Conservation (phyloP, 2,888 invertebrate species). For the Agelastica alni region DNA sequence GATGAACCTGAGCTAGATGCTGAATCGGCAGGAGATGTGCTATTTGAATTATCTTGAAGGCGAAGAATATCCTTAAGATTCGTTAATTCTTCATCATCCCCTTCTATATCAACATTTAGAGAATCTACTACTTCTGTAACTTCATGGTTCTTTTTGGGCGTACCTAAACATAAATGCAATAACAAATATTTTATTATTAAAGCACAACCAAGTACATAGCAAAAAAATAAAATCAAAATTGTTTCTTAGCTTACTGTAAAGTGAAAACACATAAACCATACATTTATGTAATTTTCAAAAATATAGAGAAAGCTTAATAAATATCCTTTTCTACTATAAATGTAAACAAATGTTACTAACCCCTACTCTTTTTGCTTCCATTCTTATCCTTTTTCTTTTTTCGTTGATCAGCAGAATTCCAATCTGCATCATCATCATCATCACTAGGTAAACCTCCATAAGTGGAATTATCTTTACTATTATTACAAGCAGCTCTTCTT, state of each 20-base stretch:
- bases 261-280: too few species aligned
- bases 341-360: conserved; percentile 34
- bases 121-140: conserved; percentile 42
- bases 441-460: conserved; percentile 56
- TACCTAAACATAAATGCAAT: too few species aligned
- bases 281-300: neutral
- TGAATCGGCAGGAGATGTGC: conserved; percentile 51
- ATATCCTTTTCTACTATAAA: neutral
- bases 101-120: conserved; percentile 51
- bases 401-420: conserved; percentile 73
- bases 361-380: conserved; percentile 53
- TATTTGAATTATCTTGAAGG: conserved; percentile 51
- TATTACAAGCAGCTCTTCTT: conserved; percentile 77
- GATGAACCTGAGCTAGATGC: conserved; percentile 48
- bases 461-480: conserved; percentile 55
- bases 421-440: conserved; percentile 87
- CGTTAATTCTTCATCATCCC: conserved; percentile 51
- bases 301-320: neutral
- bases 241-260: neutral
- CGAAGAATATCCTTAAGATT: conserved; percentile 49
- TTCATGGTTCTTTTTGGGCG: conserved; percentile 47
- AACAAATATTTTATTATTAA: conserved; percentile 1
- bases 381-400: conserved; percentile 58
- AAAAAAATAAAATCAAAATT: neutral
- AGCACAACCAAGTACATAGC: neutral